Evolutionary conservation across 1,140 invertebrate genomes (phyloP).

Genomic region (Sitobion miscanthi): DNA sequence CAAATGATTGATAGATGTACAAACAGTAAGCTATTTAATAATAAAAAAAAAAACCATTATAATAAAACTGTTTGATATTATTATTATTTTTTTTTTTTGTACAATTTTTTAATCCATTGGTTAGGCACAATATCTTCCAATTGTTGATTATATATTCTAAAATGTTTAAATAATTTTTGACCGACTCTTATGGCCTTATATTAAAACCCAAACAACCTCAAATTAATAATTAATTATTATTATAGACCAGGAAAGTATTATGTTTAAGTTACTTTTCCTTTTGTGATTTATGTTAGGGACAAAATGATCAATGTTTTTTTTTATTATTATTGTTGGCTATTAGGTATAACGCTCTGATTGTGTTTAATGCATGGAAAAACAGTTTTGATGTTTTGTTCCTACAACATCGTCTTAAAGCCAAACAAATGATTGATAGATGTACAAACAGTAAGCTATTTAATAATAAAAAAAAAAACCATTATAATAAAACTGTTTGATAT

Average conservation of each 20-base stretch:
- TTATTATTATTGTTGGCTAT: slow-evolving; percentile 52
- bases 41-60: slow-evolving; percentile 20
- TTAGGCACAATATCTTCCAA: neutral
- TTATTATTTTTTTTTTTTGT: slow-evolving; percentile 28
- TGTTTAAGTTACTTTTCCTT: slow-evolving; percentile 41
- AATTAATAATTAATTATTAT: slow-evolving; percentile 23
- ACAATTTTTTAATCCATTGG: slow-evolving; percentile 24
- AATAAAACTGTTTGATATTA: slow-evolving; percentile 23
- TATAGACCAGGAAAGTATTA: slow-evolving; percentile 53
- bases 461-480: slow-evolving; percentile 29
- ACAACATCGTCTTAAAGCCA: slow-evolving; percentile 25
- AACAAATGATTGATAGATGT: slow-evolving; percentile 50
- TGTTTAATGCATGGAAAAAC: slow-evolving; percentile 36
- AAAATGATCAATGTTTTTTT: slow-evolving; percentile 55
- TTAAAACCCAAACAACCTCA: slow-evolving; percentile 19
- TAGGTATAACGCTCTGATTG: slow-evolving; percentile 32
- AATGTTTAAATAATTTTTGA: slow-evolving; percentile 43
- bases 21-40: slow-evolving; percentile 54
- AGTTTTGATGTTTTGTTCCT: slow-evolving; percentile 38
- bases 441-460: slow-evolving; percentile 54
- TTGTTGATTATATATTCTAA: slow-evolving; percentile 36
- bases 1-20: slow-evolving; percentile 52
- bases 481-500: slow-evolving; percentile 19
- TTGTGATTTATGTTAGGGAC: slow-evolving; percentile 54
- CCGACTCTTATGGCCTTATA: slow-evolving; percentile 27